phyloP scores from a whole-genome alignment of 2,797 vertebrate genomes.

The Sarcoramphus papa region DNA sequence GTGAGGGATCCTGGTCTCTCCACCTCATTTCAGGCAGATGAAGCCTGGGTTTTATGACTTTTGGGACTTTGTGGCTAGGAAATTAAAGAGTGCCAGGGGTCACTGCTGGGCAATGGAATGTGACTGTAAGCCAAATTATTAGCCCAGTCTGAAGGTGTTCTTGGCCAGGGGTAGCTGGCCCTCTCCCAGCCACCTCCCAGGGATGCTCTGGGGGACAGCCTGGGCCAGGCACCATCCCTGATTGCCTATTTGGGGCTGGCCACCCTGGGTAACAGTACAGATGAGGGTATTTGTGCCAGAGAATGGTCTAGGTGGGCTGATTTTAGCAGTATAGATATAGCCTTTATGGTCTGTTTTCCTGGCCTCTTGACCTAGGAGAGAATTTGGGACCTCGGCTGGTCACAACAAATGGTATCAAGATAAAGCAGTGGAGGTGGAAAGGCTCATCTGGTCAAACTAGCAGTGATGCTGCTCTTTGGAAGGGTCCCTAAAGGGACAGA shows the following conservation, averaged over 20 bases:
- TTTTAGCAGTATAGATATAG: neutral
- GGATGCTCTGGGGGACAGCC: neutral
- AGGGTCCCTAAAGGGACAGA: neutral
- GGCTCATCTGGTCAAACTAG: neutral
- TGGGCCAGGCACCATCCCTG: neutral
- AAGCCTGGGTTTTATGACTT: slow-evolving; percentile 16
- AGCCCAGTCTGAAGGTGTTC: neutral
- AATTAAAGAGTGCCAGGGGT: neutral
- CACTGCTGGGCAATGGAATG: neutral
- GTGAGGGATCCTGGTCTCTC: neutral
- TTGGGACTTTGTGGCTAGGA: neutral
- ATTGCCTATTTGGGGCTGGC: neutral
- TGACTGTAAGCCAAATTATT: neutral
- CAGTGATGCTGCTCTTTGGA: neutral
- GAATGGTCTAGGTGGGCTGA: rapidly evolving
- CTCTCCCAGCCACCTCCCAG: neutral
- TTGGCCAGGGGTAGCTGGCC: neutral
- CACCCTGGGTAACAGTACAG: rapidly evolving
- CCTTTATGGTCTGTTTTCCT: neutral
- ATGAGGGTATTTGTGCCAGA: neutral
- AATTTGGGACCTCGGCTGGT: neutral
- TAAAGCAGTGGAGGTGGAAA: neutral
- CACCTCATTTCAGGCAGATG: neutral
- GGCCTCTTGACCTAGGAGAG: neutral
- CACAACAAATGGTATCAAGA: neutral